phyloP scores from a whole-genome alignment of 2,888 invertebrate genomes.

The Alviniconcha strummeri region DNA sequence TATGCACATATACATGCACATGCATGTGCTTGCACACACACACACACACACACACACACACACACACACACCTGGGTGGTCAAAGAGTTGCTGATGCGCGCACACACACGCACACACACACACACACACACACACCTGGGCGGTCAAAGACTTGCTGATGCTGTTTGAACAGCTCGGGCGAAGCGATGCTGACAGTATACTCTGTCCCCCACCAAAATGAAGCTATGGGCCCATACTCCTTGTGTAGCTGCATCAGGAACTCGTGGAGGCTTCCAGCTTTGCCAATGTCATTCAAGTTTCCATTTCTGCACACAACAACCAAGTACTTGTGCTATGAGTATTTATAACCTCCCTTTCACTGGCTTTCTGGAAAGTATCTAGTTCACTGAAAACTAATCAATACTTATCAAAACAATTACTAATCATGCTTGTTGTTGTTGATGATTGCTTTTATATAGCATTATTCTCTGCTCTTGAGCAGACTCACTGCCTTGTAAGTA shows the following conservation, averaged over 20 bases:
- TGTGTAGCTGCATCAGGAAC: constrained; percentile 71
- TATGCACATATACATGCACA: too few relatives aligned
- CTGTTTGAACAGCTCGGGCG: constrained; percentile 70
- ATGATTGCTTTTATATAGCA: too few relatives aligned
- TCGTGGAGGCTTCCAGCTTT: constrained; percentile 72
- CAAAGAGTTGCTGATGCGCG: too few relatives aligned
- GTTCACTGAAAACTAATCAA: background rate
- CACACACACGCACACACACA: too few relatives aligned
- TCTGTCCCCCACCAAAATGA: constrained; percentile 72
- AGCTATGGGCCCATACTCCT: constrained; percentile 70
- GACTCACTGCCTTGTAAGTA: too few relatives aligned
- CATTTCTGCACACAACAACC: constrained; percentile 63
- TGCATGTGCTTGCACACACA: too few relatives aligned
- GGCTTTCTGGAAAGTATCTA: background rate
- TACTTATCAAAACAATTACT: background rate
- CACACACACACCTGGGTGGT: too few relatives aligned
- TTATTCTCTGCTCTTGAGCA: too few relatives aligned
- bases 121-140: constrained; percentile 61
- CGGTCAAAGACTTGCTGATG: constrained; percentile 70
- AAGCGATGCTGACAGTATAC: constrained; percentile 71
- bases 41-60: too few relatives aligned
- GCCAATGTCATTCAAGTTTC: constrained; percentile 71
- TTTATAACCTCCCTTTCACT: background rate
- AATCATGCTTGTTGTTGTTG: background rate
- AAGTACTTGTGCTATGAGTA: background rate